Percentiles rank a stretch among this genome's conserved stretches.
Evolutionary conservation across 30 jellyfish, hydroid and myxozoan species (phyloP).

Genomic region (Rhopilema esculentum): DNA sequence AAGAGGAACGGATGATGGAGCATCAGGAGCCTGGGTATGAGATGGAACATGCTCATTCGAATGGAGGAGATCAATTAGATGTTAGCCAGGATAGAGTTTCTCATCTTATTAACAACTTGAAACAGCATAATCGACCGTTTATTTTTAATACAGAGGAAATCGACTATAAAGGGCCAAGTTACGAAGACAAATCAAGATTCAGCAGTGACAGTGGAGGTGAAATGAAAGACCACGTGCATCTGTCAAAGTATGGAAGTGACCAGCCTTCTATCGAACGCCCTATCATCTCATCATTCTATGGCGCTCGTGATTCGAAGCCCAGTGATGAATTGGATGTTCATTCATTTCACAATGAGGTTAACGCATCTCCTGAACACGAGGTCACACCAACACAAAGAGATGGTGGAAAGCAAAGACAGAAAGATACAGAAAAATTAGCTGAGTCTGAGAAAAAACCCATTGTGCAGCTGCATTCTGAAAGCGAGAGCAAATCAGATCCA

Average conservation of each 20-base stretch:
- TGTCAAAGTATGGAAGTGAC: background rate
- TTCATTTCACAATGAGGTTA: constrained; percentile 34
- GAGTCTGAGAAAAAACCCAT: constrained; percentile 23
- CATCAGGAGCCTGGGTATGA: background rate
- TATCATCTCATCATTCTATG: constrained; percentile 53
- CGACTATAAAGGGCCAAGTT: constrained; percentile 66
- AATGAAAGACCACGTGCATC: constrained; percentile 51
- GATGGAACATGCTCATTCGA: background rate
- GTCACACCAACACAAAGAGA: constrained; percentile 77
- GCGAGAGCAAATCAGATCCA: constrained; percentile 32
- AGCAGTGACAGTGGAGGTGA: constrained; percentile 20
- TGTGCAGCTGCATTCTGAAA: background rate
- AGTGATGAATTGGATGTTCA: constrained; percentile 37
- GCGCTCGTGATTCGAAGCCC: constrained; percentile 8
- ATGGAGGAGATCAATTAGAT: constrained; percentile 1
- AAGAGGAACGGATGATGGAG: constrained; percentile 3
- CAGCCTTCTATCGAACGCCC: constrained; percentile 48
- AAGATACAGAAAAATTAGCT: background rate
- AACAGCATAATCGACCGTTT: constrained; percentile 69
- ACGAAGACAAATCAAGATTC: constrained; percentile 32
- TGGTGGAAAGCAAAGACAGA: constrained; percentile 28
- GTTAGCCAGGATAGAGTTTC: constrained; percentile 58
- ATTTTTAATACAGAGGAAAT: constrained; percentile 76
- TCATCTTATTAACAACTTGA: constrained; percentile 36
- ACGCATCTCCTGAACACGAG: constrained; percentile 24